phyloP scores from a whole-genome alignment of 2,888 invertebrate genomes.

The Diarsia brunnea region DNA sequence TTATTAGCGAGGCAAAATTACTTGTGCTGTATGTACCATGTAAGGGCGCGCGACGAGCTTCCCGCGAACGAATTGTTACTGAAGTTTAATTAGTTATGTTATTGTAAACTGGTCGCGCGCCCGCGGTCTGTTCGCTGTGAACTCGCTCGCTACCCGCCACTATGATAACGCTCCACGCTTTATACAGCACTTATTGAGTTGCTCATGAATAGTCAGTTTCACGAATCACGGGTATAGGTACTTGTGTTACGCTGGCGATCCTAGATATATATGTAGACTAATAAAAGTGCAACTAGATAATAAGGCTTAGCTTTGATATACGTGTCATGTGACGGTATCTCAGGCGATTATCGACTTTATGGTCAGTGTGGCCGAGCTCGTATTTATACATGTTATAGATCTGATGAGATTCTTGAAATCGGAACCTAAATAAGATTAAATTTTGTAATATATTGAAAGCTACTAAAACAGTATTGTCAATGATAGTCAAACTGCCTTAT shows the following conservation, averaged over 20 bases:
- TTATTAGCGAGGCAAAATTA: not conserved
- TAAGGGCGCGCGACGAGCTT: not conserved
- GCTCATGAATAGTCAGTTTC: not conserved
- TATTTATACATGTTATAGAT: not conserved
- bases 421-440: not conserved
- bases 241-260: not conserved
- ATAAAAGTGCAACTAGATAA: conserved; percentile 1
- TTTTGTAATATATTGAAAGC: conserved; percentile 7
- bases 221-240: no score
- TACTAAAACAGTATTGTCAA: conserved; percentile 6
- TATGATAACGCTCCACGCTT: not conserved
- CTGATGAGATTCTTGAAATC: conserved; percentile 10
- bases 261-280: not conserved
- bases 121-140: not conserved
- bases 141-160: not conserved
- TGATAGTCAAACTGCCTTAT: not conserved
- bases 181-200: not conserved
- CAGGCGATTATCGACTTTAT: not conserved
- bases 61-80: not conserved
- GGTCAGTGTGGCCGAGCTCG: not conserved
- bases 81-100: not conserved
- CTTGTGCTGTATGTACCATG: not conserved
- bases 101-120: not conserved
- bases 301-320: conserved; percentile 6
- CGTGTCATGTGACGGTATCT: not conserved